Evolutionary conservation across 1,140 invertebrate genomes (phyloP), one percentile per base, ranked within the genome.

Genomic region (Achatina immaculata): DNA sequence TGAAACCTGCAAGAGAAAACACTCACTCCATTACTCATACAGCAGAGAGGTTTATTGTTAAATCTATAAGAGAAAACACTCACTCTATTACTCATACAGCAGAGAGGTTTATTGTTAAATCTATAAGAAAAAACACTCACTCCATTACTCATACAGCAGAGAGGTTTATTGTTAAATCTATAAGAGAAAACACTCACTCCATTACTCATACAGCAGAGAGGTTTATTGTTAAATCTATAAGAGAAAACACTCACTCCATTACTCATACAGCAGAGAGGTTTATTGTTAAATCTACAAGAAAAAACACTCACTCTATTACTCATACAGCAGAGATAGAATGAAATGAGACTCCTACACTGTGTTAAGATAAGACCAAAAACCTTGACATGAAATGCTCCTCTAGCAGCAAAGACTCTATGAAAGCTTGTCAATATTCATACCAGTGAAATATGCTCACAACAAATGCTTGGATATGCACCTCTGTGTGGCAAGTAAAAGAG

Each of bases 1-100:
- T 36, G 21, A 51, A 71, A 42, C 72, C 78, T 71, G 76, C 19
- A 24, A 65, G 42, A 45, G 31, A 19, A 68, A 3, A 66, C 31
- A 72, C 43, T 6, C 14, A 42, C 7, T 34, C 34, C 11, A 38
- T 3, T 24, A 71, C 7, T 34, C 24, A 72, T 42, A 3, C 40
- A 28, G 1, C 7, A 9, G 43, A 11, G 24, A 42, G 40, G 38
- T 40, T 11, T 42, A 72, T 43, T 42, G 11, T 7, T 19, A 34
- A 21, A 28, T 7, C 16, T 42, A 21, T 72, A 16, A 42, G 14
- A 11, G 21, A 7, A 43, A 9, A 21, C 9, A 11, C 16, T 34
- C 11, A 9, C 9, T 40, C 38, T 71, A 9, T 38, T 38, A 16
- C 14, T 24, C 7, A 34, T 9, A 34, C 28, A 71, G 3, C 36